A percentile compares a stretch with the other conserved stretches of the same genome.
These are phyloP conservation scores for Apamea sordens DNA, from an alignment of 2,888 invertebrate species.

Conservation along the genomic window DNA sequence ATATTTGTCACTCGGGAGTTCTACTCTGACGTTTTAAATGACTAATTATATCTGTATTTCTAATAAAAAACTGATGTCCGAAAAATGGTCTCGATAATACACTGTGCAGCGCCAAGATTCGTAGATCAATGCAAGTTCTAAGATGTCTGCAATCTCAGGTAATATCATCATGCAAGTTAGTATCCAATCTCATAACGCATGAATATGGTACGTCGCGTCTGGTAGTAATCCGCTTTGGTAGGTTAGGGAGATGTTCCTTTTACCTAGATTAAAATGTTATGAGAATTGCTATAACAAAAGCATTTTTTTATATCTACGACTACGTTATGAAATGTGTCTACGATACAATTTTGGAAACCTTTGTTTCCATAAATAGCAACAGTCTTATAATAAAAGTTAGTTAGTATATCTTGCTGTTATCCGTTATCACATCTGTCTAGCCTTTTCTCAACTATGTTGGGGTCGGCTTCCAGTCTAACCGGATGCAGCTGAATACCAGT, in stretches of 20 bases:
- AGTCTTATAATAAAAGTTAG: neutral
- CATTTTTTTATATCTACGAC: neutral
- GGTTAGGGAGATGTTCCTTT: neutral
- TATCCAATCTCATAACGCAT: constrained; percentile 37
- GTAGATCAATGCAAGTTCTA: neutral
- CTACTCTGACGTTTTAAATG: no score
- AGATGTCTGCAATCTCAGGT: constrained; percentile 33
- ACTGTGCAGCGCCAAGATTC: neutral
- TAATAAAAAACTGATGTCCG: no score
- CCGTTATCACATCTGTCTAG: no score
- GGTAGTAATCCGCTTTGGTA: constrained; percentile 6
- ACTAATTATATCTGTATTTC: no score
- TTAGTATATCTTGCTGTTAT: neutral
- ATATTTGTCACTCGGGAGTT: no score
- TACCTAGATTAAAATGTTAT: constrained; percentile 25
- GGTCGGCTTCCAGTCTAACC: no score
- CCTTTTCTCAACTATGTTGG: no score
- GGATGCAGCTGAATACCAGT: no score
- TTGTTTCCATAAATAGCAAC: neutral
- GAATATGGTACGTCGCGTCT: constrained; percentile 5
- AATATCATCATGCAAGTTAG: constrained; percentile 36
- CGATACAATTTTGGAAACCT: neutral
- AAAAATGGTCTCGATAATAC: no score
- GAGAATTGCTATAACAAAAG: neutral
- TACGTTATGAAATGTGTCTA: neutral